A percentile compares a stretch with the other conserved stretches of the same genome.
Conservation (phyloP, 2,797 vertebrate species). For the Heteromormyrus szaboi region DNA sequence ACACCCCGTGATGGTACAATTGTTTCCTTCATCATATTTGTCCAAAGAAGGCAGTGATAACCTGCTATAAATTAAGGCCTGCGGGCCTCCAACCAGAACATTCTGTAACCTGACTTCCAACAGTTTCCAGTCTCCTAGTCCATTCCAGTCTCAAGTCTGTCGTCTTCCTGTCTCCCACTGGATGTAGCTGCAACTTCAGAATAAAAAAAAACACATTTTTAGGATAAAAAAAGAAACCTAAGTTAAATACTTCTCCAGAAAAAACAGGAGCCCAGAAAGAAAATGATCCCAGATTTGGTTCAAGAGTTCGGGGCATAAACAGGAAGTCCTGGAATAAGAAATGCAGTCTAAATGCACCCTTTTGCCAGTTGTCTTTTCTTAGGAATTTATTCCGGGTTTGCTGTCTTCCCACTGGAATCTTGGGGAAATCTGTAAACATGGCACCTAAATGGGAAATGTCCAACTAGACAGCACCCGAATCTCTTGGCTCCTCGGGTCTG, state of each 20-base stretch:
- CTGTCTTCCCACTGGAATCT: not conserved
- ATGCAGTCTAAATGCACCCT: not conserved
- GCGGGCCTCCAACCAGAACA: conserved; percentile 1
- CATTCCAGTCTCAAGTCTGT: not conserved
- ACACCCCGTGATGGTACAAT: not conserved
- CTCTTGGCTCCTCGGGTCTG: not conserved
- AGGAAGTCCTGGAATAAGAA: conserved; percentile 17
- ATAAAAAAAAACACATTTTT: not conserved
- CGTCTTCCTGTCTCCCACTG: not conserved
- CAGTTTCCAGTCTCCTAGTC: not conserved
- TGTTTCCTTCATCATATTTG: not conserved
- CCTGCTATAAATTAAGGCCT: not conserved
- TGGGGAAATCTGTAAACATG: not conserved
- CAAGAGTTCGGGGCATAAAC: conserved; percentile 12
- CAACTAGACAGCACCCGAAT: not conserved
- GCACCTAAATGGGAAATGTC: not conserved
- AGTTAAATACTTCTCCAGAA: not conserved
- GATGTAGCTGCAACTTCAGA: not conserved
- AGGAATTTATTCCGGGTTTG: not conserved
- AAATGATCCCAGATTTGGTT: conserved; percentile 11
- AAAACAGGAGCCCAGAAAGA: not conserved
- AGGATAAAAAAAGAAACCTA: not conserved
- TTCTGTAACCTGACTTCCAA: not conserved
- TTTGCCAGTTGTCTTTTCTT: not conserved
- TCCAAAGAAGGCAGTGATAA: conserved; percentile 8